phyloP scores from a whole-genome alignment of 2,888 invertebrate species.

The Euplagia quadripunctaria region DNA sequence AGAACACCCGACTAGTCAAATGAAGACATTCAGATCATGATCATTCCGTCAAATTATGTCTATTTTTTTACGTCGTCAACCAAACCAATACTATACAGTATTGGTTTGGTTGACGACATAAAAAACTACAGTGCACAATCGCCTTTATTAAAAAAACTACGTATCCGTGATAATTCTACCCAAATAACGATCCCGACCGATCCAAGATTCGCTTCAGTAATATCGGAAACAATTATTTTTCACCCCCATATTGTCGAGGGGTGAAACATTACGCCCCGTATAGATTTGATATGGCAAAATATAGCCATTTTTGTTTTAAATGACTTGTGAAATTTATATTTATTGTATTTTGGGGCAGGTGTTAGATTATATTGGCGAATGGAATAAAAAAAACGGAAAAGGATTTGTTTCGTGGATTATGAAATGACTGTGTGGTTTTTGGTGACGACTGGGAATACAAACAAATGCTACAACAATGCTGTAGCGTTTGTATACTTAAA shows the following conservation, averaged over 20 bases:
- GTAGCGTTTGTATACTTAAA: too few species aligned
- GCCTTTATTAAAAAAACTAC: constrained; percentile 18
- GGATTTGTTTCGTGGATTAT: not conserved
- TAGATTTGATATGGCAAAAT: constrained; percentile 38
- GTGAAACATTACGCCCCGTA: constrained; percentile 33
- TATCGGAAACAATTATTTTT: constrained; percentile 75
- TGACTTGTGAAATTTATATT: constrained; percentile 36
- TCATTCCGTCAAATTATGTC: not conserved
- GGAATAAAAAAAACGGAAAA: constrained; percentile 4
- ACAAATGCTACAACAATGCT: too few species aligned
- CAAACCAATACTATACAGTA: not conserved
- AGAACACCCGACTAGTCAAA: not conserved
- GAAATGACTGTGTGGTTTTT: not conserved
- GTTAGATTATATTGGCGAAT: constrained; percentile 15
- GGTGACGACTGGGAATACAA: not conserved
- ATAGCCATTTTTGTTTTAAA: constrained; percentile 45
- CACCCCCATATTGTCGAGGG: constrained; percentile 58
- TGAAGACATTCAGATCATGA: not conserved
- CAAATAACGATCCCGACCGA: constrained; percentile 36
- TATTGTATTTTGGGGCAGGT: constrained; percentile 30
- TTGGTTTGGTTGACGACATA: too few species aligned
- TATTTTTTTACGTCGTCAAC: not conserved
- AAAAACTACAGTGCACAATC: too few species aligned
- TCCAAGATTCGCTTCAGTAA: constrained; percentile 54
- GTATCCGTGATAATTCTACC: constrained; percentile 24